These are phyloP conservation scores for Chromoteleia sp. DNA, from an alignment of 2,888 invertebrate species.

Conservation along the genomic window DNA sequence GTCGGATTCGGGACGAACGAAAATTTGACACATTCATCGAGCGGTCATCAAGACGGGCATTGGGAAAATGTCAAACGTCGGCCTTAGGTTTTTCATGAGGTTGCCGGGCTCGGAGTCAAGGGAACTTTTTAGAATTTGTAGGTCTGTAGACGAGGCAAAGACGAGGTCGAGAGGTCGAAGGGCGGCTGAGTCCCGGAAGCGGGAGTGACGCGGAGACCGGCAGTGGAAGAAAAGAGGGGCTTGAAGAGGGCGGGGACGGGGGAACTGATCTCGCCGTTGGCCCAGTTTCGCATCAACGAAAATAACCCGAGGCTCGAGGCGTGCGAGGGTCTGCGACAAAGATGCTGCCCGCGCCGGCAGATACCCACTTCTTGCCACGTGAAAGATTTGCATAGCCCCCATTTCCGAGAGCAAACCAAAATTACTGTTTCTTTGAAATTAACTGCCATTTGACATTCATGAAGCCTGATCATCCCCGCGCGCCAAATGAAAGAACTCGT, in stretches of 20 bases:
- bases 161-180: slow-evolving; percentile 64
- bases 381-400: slow-evolving; percentile 50
- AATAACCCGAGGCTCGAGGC: slow-evolving; percentile 64
- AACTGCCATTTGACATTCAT: slow-evolving; percentile 60
- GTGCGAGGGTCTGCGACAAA: slow-evolving; percentile 41
- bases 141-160: slow-evolving; percentile 31
- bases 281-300: slow-evolving; percentile 70
- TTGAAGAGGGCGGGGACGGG: slow-evolving; percentile 37
- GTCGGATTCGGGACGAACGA: slow-evolving; percentile 9
- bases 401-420: slow-evolving; percentile 60
- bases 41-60: not conserved
- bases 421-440: slow-evolving; percentile 61
- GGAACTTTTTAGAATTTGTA: slow-evolving; percentile 22
- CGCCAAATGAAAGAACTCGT: slow-evolving; percentile 48
- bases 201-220: slow-evolving; percentile 41
- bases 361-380: slow-evolving; percentile 46
- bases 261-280: slow-evolving; percentile 65
- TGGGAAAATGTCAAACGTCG: slow-evolving; percentile 29
- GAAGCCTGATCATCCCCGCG: slow-evolving; percentile 51
- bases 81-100: slow-evolving; percentile 5
- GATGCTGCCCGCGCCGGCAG: slow-evolving; percentile 29
- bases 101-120: no score
- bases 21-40: slow-evolving; percentile 29
- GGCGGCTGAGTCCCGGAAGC: slow-evolving; percentile 58
- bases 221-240: slow-evolving; percentile 55